These are phyloP conservation scores for Hydrotaea cyrtoneurina DNA, from an alignment of 2,888 invertebrate genomes.

Conservation along the genomic window DNA sequence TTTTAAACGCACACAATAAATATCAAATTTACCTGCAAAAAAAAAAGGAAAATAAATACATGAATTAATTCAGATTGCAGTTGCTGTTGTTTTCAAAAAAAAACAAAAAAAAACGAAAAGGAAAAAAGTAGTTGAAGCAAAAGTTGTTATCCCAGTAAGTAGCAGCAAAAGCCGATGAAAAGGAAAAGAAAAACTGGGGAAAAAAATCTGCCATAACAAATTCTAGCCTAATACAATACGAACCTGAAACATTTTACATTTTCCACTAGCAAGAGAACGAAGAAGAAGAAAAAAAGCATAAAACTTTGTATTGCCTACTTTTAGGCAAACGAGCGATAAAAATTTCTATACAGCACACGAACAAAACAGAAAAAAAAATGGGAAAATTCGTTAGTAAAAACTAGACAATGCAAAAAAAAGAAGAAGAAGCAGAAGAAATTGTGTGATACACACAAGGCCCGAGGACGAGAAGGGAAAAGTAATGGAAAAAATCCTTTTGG, in stretches of 20 bases:
- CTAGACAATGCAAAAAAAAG: background rate
- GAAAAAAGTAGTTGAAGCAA: background rate
- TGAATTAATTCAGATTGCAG: background rate
- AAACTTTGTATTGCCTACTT: constrained; percentile 60
- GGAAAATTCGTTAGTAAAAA: background rate
- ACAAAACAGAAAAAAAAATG: background rate
- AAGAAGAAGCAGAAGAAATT: too few species aligned
- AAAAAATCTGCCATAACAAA: too few species aligned
- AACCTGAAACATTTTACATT: background rate
- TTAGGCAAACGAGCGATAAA: constrained; percentile 48
- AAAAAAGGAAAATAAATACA: background rate
- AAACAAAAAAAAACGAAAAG: background rate
- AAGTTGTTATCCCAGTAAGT: background rate
- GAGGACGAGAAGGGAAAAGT: background rate
- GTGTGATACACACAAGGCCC: too few species aligned
- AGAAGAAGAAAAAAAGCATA: too few species aligned
- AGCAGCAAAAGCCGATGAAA: background rate
- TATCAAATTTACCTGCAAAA: constrained; percentile 20
- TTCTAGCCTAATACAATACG: too few species aligned
- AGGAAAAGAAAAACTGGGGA: too few species aligned
- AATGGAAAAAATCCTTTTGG: constrained; percentile 54
- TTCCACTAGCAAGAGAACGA: background rate
- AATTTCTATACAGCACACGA: constrained; percentile 46
- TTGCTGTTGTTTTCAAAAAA: background rate
- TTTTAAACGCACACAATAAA: constrained; percentile 19